Evolutionary conservation across 2,113 vertebrate species (phyloP), one percentile per base, ranked within the genome.

Genomic region (Poicephalus meyeri): DNA sequence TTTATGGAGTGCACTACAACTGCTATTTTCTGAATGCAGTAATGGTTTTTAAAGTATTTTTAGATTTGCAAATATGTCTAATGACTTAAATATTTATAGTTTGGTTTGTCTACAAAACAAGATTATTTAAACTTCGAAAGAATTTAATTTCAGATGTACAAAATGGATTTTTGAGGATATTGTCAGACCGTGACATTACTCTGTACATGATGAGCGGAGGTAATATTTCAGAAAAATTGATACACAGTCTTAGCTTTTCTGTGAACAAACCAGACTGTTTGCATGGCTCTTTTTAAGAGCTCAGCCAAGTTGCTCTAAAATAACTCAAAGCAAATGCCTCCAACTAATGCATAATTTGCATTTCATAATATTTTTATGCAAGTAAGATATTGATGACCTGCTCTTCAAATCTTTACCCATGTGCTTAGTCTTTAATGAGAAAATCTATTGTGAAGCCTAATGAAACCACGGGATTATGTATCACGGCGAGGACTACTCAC

Each of bases 321-420:
- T 46, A 66, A 68, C 79, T 91, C 76, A 26, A 89, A 94, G 33
- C 29, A n/a, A 95, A 61, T 82, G 31, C 44, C 80, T 95, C 72
- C 71, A 92, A 71, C 77, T 66, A 73, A 69, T 35, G 88, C n/a
- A 79, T 89, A 82, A 87, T 94, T 95, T 94, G 80, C 60, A 65
- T 73, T 91, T 80, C 18, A 6, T 91, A 82, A 68, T 86, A 86
- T 46, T 96, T 86, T 92, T 84, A 64, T 66, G 66, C 65, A n/a
- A 52, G 29, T 58, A 50, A 33, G 12, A 5, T 73, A 60, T 65
- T 53, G 56, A 47, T 73, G 47, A 55, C 28, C 2, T 5, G 24
- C 53, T 64, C 29, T 68, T 84, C 44, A 56, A 66, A 65, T 78
- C 39, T 83, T 89, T 76, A 50, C 37, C 87, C 7, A 7, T 16